A percentile compares a stretch with the other conserved stretches of the same genome.
phyloP scores from a whole-genome alignment of 2,113 vertebrate species.

The Sinocyclocheilus rhinocerous region DNA sequence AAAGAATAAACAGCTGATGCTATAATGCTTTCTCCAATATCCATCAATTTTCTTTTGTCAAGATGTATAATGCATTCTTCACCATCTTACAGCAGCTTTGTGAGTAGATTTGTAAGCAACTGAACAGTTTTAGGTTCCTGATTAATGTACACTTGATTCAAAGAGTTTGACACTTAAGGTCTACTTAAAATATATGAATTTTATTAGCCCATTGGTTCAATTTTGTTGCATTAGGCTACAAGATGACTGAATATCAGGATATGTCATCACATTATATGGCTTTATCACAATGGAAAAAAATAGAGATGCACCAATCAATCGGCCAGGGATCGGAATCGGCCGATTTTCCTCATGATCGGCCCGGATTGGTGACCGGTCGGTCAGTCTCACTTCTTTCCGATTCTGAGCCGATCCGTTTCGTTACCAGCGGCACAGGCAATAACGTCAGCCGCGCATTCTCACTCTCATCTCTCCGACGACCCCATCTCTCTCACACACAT shows the following conservation, averaged over 20 bases:
- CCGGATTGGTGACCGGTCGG: too few relatives aligned
- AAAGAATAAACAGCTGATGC: not conserved
- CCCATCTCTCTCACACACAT: too few relatives aligned
- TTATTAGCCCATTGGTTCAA: not conserved
- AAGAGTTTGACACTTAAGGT: not conserved
- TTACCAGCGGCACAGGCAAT: too few relatives aligned
- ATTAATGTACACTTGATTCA: not conserved
- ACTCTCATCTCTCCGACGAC: too few relatives aligned
- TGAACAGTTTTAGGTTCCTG: not conserved
- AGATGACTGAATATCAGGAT: not conserved
- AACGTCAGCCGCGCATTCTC: too few relatives aligned
- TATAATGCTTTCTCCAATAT: not conserved
- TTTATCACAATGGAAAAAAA: not conserved
- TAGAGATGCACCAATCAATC: too few relatives aligned
- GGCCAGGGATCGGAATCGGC: too few relatives aligned
- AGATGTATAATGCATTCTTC: conserved; percentile 44
- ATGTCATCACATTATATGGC: not conserved
- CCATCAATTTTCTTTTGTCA: conserved; percentile 24
- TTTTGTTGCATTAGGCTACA: not conserved
- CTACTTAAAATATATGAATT: not conserved
- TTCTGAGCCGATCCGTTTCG: too few relatives aligned
- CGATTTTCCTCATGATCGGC: too few relatives aligned
- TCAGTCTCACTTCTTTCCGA: too few relatives aligned
- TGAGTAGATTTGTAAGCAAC: not conserved
- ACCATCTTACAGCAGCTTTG: conserved; percentile 5